Base-by-base conservation (phyloP, 1,140 invertebrate genomes). In the Amphibalanus amphitrite region DNA sequence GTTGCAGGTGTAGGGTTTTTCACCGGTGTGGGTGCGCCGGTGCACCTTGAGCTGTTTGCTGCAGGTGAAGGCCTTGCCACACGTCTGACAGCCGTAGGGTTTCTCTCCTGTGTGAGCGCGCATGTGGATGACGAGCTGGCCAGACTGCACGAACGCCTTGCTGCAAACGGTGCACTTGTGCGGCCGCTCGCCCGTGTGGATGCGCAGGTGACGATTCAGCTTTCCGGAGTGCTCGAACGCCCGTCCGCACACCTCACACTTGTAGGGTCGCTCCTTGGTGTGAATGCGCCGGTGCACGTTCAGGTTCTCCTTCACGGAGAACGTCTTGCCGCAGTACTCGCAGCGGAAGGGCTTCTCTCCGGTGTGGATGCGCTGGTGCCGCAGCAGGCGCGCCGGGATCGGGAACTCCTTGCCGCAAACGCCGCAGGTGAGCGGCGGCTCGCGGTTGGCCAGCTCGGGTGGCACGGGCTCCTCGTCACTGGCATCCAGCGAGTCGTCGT, bases 221-320 rank as follows among this genome's bases (percentile, higher is more conserved):
- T 95, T 92, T 0, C 93, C 93, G 40, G 90, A 91, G 79, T 96
- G 93, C 77, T 95, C 92, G 77, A 94, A 95, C 0, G 93, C 93
- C 0, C 93, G 85, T 3, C 88, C 88, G 79, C 94, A 97, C 29
- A 94, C 89, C 68, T 91, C 87, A 78, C 94, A 96, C 74, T 92
- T 90, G 78, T 90, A 90, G 0, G 90, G 90, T 0, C 89, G 84
- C 80, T 85, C 84, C 79, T 93, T 93, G 33, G 92, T 94, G 79
- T 95, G 92, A 70, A 93, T 93, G 64, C 92, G 84, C n/a, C 91
- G 84, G 78, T 95, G 92, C 0, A 94, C 92, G 79, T 91, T 92
- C 67, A 94, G 82, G 79, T 94, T 94, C 79, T 93, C 91, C 79
- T 94, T 95, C 1, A 93, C 91, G 74, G 91, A 93, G 78, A 94